Percentiles rank a stretch among this genome's conserved stretches.
These are phyloP conservation scores for Thera britannica DNA, from an alignment of 2,888 invertebrate species.

Conservation along the genomic window DNA sequence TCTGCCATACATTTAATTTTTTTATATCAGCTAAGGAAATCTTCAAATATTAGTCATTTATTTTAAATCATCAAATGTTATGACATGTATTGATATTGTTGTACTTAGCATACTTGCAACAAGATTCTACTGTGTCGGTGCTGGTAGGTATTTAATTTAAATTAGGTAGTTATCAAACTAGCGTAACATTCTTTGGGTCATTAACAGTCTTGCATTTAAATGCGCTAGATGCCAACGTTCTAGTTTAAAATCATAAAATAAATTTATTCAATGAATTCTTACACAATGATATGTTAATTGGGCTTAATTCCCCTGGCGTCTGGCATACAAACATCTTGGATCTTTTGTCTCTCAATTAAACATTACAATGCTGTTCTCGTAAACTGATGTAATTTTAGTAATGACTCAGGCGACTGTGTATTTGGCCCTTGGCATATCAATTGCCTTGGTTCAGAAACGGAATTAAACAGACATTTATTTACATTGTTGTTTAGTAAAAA, in stretches of 20 bases:
- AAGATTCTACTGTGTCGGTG: neutral
- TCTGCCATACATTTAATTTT: too few species aligned
- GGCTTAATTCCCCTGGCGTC: slow-evolving; percentile 48
- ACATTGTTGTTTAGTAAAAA: neutral
- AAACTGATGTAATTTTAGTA: slow-evolving; percentile 35
- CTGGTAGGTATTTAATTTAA: neutral
- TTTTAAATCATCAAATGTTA: neutral
- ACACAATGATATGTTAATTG: slow-evolving; percentile 58
- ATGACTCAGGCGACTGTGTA: slow-evolving; percentile 21
- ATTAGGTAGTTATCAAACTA: neutral
- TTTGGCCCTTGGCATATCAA: slow-evolving; percentile 24
- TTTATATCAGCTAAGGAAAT: too few species aligned
- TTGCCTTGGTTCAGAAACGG: slow-evolving; percentile 16
- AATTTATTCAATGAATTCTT: slow-evolving; percentile 40
- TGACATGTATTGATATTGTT: too few species aligned
- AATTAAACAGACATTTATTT: neutral
- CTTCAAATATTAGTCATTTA: too few species aligned
- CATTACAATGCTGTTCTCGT: slow-evolving; percentile 35
- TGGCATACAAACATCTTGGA: slow-evolving; percentile 33
- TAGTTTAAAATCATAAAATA: slow-evolving; percentile 39
- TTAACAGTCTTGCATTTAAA: slow-evolving; percentile 2
- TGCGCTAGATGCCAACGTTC: slow-evolving; percentile 22
- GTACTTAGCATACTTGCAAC: neutral
- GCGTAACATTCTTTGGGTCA: slow-evolving; percentile 2
- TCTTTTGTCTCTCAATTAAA: slow-evolving; percentile 38